A percentile compares a stretch with the other conserved stretches of the same genome.
These are phyloP conservation scores for Lasioglossum villosulum DNA, from an alignment of 2,888 invertebrate genomes.

Conservation along the genomic window DNA sequence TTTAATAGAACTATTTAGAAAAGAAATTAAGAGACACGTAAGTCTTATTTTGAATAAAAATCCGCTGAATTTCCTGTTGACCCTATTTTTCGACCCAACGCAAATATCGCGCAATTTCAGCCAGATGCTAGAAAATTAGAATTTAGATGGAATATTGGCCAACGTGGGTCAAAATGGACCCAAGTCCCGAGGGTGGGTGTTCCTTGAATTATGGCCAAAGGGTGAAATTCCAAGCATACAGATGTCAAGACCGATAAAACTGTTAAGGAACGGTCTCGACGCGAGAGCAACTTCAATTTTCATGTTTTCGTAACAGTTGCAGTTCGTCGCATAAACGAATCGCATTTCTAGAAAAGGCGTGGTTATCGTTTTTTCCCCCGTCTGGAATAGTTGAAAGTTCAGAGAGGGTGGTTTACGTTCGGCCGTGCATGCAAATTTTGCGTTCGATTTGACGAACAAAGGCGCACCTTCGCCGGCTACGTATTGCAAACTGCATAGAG, in stretches of 20 bases:
- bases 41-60: neutral
- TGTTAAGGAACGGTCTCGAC: slow-evolving; percentile 24
- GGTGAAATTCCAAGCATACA: neutral
- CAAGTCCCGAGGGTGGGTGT: neutral
- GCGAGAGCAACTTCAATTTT: slow-evolving; percentile 26
- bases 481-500: slow-evolving; percentile 75
- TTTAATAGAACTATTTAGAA: neutral
- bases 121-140: neutral
- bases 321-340: slow-evolving; percentile 44
- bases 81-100: neutral
- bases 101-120: neutral
- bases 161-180: neutral
- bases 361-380: slow-evolving; percentile 41
- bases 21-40: neutral
- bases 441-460: slow-evolving; percentile 72
- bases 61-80: neutral
- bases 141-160: neutral
- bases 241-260: slow-evolving; percentile 41
- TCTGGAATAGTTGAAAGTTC: slow-evolving; percentile 60
- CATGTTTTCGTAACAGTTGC: slow-evolving; percentile 16
- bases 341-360: slow-evolving; percentile 48
- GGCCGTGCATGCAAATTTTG: slow-evolving; percentile 68
- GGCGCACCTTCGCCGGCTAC: slow-evolving; percentile 68
- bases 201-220: slow-evolving; percentile 36
- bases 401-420: slow-evolving; percentile 56